Evolutionary conservation across 2,797 vertebrate genomes (phyloP).

Genomic region (Tympanoctomys barrerae): DNA sequence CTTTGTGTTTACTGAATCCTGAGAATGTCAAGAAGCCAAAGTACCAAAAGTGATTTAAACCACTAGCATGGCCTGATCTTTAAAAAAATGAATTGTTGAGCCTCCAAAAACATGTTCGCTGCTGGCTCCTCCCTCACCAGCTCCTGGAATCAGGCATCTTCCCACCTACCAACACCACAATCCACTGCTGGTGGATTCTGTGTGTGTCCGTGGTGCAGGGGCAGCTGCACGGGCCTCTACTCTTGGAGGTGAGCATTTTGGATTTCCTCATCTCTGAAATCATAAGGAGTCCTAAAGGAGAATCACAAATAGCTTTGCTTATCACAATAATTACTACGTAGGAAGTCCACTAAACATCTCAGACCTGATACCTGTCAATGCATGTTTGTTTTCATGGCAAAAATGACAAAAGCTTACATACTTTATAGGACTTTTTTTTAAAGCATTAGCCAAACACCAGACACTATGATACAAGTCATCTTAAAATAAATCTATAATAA

Average conservation of each 20-base stretch:
- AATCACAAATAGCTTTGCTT: constrained; percentile 46
- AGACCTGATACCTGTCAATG: not conserved
- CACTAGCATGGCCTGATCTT: not conserved
- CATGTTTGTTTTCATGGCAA: not conserved
- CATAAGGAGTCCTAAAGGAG: not conserved
- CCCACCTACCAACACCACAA: constrained; percentile 46
- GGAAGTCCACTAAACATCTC: constrained; percentile 21
- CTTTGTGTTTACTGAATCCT: not conserved
- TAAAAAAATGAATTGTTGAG: not conserved
- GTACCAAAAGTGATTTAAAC: constrained; percentile 22
- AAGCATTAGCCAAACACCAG: constrained; percentile 26
- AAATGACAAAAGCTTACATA: constrained; percentile 22
- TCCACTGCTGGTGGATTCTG: not conserved
- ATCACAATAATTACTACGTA: not conserved
- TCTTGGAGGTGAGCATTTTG: not conserved
- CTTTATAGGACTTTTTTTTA: constrained; percentile 9
- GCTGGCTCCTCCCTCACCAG: not conserved
- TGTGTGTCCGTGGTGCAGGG: not conserved
- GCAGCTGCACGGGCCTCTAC: not conserved
- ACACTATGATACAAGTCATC: not conserved
- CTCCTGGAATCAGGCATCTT: not conserved
- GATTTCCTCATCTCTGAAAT: constrained; percentile 50
- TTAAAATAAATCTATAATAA: constrained; percentile 46
- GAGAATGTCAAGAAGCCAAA: constrained; percentile 10
- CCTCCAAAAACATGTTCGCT: not conserved